Evolutionary conservation across 2,888 invertebrate genomes (phyloP).

Genomic region (Tanytarsus gracilentus): DNA sequence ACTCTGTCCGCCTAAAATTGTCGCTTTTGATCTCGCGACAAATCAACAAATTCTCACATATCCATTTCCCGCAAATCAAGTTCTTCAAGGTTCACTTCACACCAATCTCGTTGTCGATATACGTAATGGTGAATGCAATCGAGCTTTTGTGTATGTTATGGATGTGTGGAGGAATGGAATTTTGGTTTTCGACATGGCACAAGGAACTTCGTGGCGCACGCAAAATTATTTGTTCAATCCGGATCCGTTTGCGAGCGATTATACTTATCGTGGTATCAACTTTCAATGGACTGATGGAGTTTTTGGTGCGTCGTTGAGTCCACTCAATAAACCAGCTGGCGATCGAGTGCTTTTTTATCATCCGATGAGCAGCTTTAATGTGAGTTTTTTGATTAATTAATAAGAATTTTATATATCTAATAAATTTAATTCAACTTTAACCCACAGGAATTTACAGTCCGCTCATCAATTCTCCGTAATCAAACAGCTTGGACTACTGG

Average conservation of each 20-base stretch:
- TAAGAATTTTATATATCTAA: neutral
- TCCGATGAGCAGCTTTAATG: constrained; percentile 68
- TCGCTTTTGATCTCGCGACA: constrained; percentile 60
- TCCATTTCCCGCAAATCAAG: constrained; percentile 52
- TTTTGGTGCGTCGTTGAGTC: constrained; percentile 64
- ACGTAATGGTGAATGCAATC: constrained; percentile 46
- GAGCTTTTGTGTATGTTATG: constrained; percentile 53
- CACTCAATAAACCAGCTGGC: constrained; percentile 39
- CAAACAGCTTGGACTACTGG: constrained; percentile 45
- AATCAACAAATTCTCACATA: constrained; percentile 55
- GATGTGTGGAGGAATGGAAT: constrained; percentile 56
- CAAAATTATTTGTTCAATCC: constrained; percentile 40
- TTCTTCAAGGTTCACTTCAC: constrained; percentile 58
- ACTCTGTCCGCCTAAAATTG: constrained; percentile 62
- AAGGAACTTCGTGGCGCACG: constrained; percentile 40
- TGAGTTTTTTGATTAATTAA: constrained; percentile 30
- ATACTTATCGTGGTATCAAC: constrained; percentile 61
- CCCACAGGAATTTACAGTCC: constrained; percentile 57
- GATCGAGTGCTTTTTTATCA: constrained; percentile 67
- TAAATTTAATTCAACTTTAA: neutral
- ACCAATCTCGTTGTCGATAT: constrained; percentile 49
- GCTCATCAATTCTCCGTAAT: constrained; percentile 55
- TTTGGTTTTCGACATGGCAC: constrained; percentile 39
- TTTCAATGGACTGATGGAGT: constrained; percentile 79
- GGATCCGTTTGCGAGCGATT: constrained; percentile 52